A percentile compares a stretch with the other conserved stretches of the same genome.
phyloP scores from a whole-genome alignment of 2,888 invertebrate species.

The Habrosyne pyritoides region DNA sequence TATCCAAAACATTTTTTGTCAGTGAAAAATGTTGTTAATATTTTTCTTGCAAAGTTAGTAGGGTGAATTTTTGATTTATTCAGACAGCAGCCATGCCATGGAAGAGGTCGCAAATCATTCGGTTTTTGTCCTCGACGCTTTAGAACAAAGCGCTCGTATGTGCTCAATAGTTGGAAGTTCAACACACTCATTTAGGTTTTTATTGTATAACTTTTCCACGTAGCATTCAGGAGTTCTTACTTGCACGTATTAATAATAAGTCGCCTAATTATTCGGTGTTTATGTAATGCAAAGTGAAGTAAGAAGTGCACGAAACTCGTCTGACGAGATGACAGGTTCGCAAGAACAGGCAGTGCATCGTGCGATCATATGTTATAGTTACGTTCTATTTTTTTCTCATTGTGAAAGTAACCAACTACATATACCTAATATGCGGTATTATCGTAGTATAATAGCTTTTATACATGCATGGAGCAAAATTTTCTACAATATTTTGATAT shows the following conservation, averaged over 20 bases:
- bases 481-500: too few relatives aligned
- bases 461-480: too few relatives aligned
- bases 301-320: constrained; percentile 58
- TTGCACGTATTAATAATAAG: constrained; percentile 16
- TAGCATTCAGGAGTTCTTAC: constrained; percentile 2
- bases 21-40: background rate
- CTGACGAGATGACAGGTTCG: constrained; percentile 54
- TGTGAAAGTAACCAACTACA: constrained; percentile 56
- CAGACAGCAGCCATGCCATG: constrained; percentile 5
- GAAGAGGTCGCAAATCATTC: constrained; percentile 8
- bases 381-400: constrained; percentile 46
- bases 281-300: constrained; percentile 48
- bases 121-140: background rate
- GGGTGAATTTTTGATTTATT: constrained; percentile 4
- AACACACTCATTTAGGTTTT: background rate
- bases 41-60: background rate
- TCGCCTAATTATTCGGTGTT: constrained; percentile 32
- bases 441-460: background rate
- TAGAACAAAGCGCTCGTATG: background rate
- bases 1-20: too few relatives aligned
- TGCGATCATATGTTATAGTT: constrained; percentile 14
- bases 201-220: constrained; percentile 1
- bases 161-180: constrained; percentile 3
- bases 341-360: constrained; percentile 24
- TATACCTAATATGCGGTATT: too few relatives aligned